phyloP scores from a whole-genome alignment of 2,888 invertebrate species.

The Apamea epomidion region DNA sequence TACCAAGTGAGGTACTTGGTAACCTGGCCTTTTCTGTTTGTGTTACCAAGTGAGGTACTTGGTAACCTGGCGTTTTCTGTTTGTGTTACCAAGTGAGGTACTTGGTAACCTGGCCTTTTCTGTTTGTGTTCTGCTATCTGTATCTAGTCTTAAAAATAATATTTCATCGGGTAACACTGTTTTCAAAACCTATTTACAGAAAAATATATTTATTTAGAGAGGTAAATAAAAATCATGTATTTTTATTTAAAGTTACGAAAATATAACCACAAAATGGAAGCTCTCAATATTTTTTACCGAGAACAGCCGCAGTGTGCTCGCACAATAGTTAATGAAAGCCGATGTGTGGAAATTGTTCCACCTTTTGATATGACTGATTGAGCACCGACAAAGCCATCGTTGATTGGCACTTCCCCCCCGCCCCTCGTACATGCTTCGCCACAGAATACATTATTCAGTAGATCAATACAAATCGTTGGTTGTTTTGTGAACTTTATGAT shows the following conservation, averaged over 20 bases:
- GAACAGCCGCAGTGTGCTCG: not conserved
- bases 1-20: no score
- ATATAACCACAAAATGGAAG: not conserved
- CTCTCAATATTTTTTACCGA: not conserved
- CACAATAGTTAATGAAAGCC: constrained; percentile 33
- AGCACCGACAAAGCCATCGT: constrained; percentile 49
- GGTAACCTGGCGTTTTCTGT: no score
- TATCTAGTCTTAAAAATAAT: not conserved
- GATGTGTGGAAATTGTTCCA: constrained; percentile 36
- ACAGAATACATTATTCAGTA: constrained; percentile 17
- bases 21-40: no score
- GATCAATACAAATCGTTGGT: not conserved
- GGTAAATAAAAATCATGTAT: not conserved
- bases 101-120: no score
- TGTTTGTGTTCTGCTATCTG: no score
- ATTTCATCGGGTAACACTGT: not conserved
- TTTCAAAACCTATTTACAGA: not conserved
- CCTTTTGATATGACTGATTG: constrained; percentile 56
- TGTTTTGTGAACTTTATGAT: not conserved
- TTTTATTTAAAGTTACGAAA: not conserved
- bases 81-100: no score
- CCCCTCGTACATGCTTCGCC: constrained; percentile 11
- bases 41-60: no score
- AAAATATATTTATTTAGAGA: not conserved
- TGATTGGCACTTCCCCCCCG: constrained; percentile 54